Conservation (phyloP, 2,113 vertebrate species). For the Pteronura brasiliensis region DNA sequence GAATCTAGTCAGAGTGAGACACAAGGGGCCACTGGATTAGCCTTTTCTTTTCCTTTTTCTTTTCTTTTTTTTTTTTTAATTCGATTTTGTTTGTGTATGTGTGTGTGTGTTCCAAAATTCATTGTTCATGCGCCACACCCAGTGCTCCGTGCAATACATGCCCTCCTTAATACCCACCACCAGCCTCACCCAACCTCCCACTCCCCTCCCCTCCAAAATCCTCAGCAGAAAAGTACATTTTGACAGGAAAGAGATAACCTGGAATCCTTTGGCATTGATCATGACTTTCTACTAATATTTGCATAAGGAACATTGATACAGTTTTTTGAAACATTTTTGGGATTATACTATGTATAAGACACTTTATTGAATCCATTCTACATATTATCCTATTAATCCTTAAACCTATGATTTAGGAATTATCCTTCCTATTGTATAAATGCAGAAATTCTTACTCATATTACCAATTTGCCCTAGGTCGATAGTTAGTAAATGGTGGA, state of each 20-base stretch:
- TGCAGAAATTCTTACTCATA: not conserved
- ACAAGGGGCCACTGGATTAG: not conserved
- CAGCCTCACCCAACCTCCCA: too few relatives aligned
- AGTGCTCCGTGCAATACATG: too few relatives aligned
- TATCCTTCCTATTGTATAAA: not conserved
- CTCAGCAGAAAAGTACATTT: not conserved
- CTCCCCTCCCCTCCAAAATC: too few relatives aligned
- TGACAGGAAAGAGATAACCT: not conserved
- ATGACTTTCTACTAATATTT: not conserved
- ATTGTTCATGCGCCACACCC: too few relatives aligned
- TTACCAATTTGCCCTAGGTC: not conserved
- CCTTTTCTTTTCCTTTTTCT: not conserved
- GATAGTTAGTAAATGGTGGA: not conserved
- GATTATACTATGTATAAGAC: not conserved
- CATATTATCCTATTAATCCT: not conserved
- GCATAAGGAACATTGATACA: not conserved
- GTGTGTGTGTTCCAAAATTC: too few relatives aligned
- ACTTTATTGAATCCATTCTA: not conserved
- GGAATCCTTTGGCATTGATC: not conserved
- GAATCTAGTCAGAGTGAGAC: constrained; percentile 26
- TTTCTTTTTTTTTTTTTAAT: too few relatives aligned
- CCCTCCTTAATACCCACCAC: too few relatives aligned
- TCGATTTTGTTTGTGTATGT: too few relatives aligned
- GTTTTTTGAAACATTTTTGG: not conserved
- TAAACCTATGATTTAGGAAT: not conserved